phyloP scores from a whole-genome alignment of 1,140 invertebrate genomes.

The Tetragnatha versicolor region DNA sequence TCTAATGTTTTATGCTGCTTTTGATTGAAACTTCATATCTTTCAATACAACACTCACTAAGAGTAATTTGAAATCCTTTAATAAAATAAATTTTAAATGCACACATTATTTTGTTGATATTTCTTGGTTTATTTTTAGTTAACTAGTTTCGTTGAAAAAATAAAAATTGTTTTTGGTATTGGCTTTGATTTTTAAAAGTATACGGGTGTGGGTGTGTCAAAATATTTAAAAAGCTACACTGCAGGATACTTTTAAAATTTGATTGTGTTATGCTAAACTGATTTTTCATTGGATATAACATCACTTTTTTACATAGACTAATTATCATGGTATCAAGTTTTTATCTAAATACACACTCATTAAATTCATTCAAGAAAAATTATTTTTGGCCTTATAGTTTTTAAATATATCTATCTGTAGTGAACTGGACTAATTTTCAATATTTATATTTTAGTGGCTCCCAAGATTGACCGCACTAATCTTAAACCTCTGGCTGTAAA shows the following conservation, averaged over 20 bases:
- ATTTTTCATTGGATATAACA: too few species aligned
- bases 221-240: too few species aligned
- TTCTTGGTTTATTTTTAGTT: too few species aligned
- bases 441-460: constrained; percentile 71
- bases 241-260: too few species aligned
- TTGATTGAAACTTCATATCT: background rate
- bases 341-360: too few species aligned
- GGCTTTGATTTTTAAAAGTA: too few species aligned
- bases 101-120: background rate
- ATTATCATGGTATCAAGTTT: too few species aligned
- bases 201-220: too few species aligned
- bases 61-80: background rate
- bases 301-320: too few species aligned
- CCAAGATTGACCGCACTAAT: constrained; percentile 93
- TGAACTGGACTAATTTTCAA: background rate
- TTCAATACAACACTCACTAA: background rate
- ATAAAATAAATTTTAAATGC: background rate
- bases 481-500: constrained; percentile 84
- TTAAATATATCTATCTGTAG: background rate
- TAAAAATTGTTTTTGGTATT: too few species aligned
- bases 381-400: background rate
- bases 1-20: background rate
- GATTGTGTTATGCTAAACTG: too few species aligned
- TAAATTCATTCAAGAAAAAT: background rate
- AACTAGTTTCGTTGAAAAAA: too few species aligned